Conservation (phyloP, 2,113 vertebrate genomes). For the Indicator maculatus region DNA sequence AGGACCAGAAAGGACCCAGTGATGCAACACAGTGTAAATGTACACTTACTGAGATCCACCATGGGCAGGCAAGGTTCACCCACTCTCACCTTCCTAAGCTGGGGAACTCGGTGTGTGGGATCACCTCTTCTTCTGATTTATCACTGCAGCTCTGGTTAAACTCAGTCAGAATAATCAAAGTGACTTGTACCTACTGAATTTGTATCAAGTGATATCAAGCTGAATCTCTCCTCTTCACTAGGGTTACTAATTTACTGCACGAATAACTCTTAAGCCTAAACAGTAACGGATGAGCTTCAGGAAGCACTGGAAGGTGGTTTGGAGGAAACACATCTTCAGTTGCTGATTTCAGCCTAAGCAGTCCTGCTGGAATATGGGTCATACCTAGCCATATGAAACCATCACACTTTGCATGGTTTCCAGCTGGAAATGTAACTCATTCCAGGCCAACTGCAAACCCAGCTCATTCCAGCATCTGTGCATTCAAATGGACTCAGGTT, state of each 20-base stretch:
- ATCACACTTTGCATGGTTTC: background rate
- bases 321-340: background rate
- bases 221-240: background rate
- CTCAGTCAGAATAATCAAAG: background rate
- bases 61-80: background rate
- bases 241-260: background rate
- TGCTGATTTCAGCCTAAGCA: background rate
- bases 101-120: fast-evolving
- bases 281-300: background rate
- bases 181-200: background rate
- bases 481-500: background rate
- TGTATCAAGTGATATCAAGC: background rate
- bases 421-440: background rate
- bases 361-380: background rate
- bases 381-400: background rate
- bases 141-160: background rate
- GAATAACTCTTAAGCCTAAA: background rate
- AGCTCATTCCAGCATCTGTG: background rate
- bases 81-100: background rate
- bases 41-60: background rate
- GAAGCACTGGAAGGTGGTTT: background rate
- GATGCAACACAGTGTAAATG: background rate
- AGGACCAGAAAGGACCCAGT: background rate
- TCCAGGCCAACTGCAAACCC: background rate
- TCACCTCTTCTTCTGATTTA: background rate